These are phyloP conservation scores for Tenthredo mesomela DNA, from an alignment of 2,888 invertebrate species.

Conservation along the genomic window DNA sequence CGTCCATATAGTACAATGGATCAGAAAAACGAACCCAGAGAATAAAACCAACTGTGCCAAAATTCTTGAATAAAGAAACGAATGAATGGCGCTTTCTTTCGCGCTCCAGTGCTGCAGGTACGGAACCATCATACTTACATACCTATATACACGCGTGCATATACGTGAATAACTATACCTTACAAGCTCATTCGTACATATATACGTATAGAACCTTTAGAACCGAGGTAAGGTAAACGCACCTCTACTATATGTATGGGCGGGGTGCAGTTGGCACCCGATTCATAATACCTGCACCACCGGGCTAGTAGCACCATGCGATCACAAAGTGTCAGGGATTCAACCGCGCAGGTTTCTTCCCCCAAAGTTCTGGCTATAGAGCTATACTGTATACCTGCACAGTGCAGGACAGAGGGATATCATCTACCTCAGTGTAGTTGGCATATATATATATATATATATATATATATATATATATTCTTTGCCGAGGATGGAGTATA, in stretches of 20 bases:
- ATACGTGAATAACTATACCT: neutral
- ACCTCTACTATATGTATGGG: conserved; percentile 38
- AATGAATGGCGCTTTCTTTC: conserved; percentile 44
- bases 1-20: neutral
- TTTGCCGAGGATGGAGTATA: conserved; percentile 25
- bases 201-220: neutral
- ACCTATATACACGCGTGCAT: neutral
- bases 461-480: neutral
- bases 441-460: neutral
- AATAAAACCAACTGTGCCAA: conserved; percentile 16
- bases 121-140: neutral
- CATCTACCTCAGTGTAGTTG: conserved; percentile 19
- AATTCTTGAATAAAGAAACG: conserved; percentile 27
- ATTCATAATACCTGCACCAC: conserved; percentile 51
- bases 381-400: conserved; percentile 22
- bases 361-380: neutral
- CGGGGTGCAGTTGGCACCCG: conserved; percentile 50
- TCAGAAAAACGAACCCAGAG: too few relatives aligned
- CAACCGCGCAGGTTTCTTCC: conserved; percentile 29
- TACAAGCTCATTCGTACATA: neutral
- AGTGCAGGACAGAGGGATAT: conserved; percentile 16
- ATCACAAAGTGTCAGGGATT: conserved; percentile 47
- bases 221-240: neutral
- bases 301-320: conserved; percentile 46
- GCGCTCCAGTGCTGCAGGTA: conserved; percentile 30